A percentile compares a stretch with the other conserved stretches of the same genome.
Evolutionary conservation across 1,140 invertebrate species (phyloP).

Genomic region (Ctenoplectra terminalis): DNA sequence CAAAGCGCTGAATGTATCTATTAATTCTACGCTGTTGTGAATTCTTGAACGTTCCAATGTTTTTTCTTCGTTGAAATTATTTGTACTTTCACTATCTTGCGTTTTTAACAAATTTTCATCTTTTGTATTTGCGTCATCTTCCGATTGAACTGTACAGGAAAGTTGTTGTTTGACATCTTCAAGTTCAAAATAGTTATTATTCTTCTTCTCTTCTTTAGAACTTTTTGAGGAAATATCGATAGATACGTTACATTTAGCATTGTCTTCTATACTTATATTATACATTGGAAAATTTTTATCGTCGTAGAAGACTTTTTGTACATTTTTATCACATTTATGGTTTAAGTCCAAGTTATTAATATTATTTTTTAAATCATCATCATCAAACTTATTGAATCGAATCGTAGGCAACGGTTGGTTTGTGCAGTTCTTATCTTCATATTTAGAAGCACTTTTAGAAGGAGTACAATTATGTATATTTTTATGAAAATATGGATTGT

Average conservation of each 20-base stretch:
- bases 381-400: neutral
- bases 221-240: neutral
- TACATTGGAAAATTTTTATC: neutral
- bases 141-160: neutral
- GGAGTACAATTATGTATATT: neutral
- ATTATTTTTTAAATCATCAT: neutral
- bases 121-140: neutral
- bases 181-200: neutral
- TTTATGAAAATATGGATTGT: neutral
- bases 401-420: neutral
- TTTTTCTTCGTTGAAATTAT: neutral
- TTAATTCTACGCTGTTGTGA: neutral
- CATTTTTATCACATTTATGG: neutral
- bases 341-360: conserved; percentile 1
- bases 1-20: neutral
- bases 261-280: conserved; percentile 22
- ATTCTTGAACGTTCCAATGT: neutral
- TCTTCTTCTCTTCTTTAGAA: neutral
- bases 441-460: conserved; percentile 20
- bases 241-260: neutral
- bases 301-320: neutral
- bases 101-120: neutral
- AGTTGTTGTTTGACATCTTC: neutral
- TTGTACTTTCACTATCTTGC: neutral
- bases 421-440: neutral